Evolutionary conservation across 2,888 invertebrate species (phyloP), one percentile per base, ranked within the genome.

Genomic region (Drosophila mayaguana): DNA sequence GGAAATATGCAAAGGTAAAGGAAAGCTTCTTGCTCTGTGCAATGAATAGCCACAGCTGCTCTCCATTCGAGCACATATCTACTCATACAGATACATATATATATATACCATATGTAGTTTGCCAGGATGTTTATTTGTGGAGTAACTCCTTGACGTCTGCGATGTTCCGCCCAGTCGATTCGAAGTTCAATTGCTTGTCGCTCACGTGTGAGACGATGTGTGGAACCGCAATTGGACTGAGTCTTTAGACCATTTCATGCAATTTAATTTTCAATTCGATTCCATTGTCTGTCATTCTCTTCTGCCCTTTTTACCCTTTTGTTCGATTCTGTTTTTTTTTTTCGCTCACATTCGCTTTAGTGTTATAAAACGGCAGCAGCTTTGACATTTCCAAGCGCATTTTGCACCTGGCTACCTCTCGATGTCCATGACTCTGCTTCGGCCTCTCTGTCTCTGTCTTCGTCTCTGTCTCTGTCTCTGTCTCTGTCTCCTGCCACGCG

Each of bases 331-430:
- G n/a, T 36, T 2, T 14, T 32, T 25, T 25, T 28, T 32, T 32
- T 59, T 64, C n/a, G 14, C 36, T 28, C 54, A 45, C 46, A 28
- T 55, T 56, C 56, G 45, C 45, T 46, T 56, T 54, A 60, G 60
- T 56, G 82, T 63, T 68, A 70, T 67, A 72, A 77, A 75, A 67
- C 71, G 78, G 72, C 72, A 86, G 78, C 75, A 73, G 85, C 81
- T 84, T 88, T 89, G 88, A 85, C 89, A 88, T 89, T 83, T 89
- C 54, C 53, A 73, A 75, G 85, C 78, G 83, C 85, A 82, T 75
- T 86, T 88, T 82, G 79, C 86, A 89, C 77, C 85, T 89, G 88
- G 64, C 56, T 38, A 25, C 36, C 53, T 45, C 18, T 25, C 53
- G 38, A 18, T 59, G 50, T 20, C 65, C 56, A 45, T 48, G 18